A percentile compares a stretch with the other conserved stretches of the same genome.
phyloP scores from a whole-genome alignment of 2,888 invertebrate genomes.

The Morpho achilles region DNA sequence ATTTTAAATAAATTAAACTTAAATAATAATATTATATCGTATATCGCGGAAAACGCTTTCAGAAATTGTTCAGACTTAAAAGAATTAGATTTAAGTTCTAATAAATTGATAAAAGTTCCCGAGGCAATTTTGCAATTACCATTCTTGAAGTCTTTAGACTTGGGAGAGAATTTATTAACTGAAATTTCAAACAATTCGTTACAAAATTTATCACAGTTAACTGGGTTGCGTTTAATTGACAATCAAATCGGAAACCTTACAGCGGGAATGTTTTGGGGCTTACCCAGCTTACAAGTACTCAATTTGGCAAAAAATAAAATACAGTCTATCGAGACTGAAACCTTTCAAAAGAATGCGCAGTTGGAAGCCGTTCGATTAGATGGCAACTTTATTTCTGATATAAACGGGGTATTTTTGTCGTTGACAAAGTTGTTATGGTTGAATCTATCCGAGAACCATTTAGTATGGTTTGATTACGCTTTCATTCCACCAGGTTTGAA shows the following conservation, averaged over 20 bases:
- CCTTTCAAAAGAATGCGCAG: slow-evolving; percentile 90
- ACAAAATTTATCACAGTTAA: slow-evolving; percentile 90
- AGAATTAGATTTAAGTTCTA: slow-evolving; percentile 93
- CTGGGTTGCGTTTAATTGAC: slow-evolving; percentile 92
- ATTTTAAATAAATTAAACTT: slow-evolving; percentile 90
- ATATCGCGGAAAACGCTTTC: slow-evolving; percentile 88
- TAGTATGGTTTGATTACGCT: slow-evolving; percentile 96
- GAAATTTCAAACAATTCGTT: slow-evolving; percentile 91
- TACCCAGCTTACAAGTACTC: slow-evolving; percentile 89
- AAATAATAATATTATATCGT: slow-evolving; percentile 89
- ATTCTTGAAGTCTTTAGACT: slow-evolving; percentile 91
- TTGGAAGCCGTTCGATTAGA: slow-evolving; percentile 93
- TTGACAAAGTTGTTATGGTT: slow-evolving; percentile 90
- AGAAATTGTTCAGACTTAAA: slow-evolving; percentile 92
- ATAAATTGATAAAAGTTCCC: slow-evolving; percentile 90
- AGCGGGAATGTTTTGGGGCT: slow-evolving; percentile 91
- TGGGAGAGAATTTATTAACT: slow-evolving; percentile 94
- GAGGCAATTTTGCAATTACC: slow-evolving; percentile 89
- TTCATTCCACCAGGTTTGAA: slow-evolving; percentile 92
- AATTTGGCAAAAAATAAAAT: slow-evolving; percentile 95
- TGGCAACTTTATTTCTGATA: slow-evolving; percentile 91
- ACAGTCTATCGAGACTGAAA: slow-evolving; percentile 89
- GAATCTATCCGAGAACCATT: slow-evolving; percentile 93
- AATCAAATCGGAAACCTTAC: slow-evolving; percentile 93
- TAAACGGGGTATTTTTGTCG: slow-evolving; percentile 93